Conservation (phyloP, 2,888 invertebrate species). For the Parelbella ahira region DNA sequence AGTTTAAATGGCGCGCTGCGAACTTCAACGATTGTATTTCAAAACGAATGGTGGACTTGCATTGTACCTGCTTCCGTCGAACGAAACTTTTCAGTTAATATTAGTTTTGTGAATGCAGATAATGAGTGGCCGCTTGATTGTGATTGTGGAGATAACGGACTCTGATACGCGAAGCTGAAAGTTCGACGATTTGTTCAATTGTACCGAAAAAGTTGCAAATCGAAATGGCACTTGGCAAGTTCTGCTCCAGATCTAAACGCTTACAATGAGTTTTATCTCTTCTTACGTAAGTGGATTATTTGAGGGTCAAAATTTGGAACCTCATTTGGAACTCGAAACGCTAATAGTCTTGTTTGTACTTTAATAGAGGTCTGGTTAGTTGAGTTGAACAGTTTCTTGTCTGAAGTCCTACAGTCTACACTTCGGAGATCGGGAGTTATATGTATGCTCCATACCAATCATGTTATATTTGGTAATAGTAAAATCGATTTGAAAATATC, state of each 20-base stretch:
- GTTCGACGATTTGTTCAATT: constrained; percentile 13
- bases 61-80: constrained; percentile 45
- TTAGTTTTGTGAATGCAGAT: constrained; percentile 35
- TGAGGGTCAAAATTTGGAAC: too few relatives aligned
- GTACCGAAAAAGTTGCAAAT: constrained; percentile 5
- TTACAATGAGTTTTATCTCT: neutral
- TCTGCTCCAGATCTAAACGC: neutral
- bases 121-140: constrained; percentile 24
- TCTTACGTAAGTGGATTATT: too few relatives aligned
- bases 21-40: constrained; percentile 63
- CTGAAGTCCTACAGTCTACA: too few relatives aligned
- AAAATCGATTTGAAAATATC: too few relatives aligned
- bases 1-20: constrained; percentile 61
- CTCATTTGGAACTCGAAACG: too few relatives aligned
- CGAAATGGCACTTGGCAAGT: constrained; percentile 6
- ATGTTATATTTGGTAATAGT: too few relatives aligned
- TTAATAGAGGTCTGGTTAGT: too few relatives aligned
- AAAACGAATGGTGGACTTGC: constrained; percentile 53
- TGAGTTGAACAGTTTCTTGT: too few relatives aligned
- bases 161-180: constrained; percentile 11
- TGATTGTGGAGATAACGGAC: constrained; percentile 22
- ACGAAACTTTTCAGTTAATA: constrained; percentile 47
- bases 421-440: too few relatives aligned
- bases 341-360: too few relatives aligned
- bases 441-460: too few relatives aligned